phyloP scores from a whole-genome alignment of 2,888 invertebrate species.

The Melipona bicolor region DNA sequence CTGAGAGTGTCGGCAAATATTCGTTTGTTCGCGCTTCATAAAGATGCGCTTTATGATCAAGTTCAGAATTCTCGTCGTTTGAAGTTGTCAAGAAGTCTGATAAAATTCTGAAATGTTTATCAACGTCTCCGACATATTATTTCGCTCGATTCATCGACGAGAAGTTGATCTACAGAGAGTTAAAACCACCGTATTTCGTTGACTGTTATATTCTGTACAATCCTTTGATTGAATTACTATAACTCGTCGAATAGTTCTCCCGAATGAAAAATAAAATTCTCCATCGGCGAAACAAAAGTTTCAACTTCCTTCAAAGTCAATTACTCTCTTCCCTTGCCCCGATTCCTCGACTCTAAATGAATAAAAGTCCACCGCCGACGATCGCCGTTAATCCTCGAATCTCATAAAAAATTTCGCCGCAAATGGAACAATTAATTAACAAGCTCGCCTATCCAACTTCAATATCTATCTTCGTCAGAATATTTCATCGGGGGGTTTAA shows the following conservation, averaged over 20 bases:
- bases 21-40: too few relatives aligned
- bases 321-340: not conserved
- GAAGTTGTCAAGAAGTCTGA: too few relatives aligned
- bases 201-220: not conserved
- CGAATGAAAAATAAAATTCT: not conserved
- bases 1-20: too few relatives aligned
- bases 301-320: not conserved
- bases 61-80: too few relatives aligned
- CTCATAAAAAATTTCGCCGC: not conserved
- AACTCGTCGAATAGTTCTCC: not conserved
- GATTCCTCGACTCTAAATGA: not conserved
- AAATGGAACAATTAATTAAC: not conserved
- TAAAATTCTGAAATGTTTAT: too few relatives aligned
- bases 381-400: not conserved
- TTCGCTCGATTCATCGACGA: not conserved
- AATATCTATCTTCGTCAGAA: not conserved
- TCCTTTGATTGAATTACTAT: not conserved
- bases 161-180: not conserved
- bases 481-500: slow-evolving; percentile 1
- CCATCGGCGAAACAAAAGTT: not conserved
- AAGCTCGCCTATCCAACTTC: too few relatives aligned
- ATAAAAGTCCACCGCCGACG: not conserved
- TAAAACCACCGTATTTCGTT: not conserved
- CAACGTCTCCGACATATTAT: too few relatives aligned
- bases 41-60: too few relatives aligned